Percentiles rank a stretch among this genome's conserved stretches.
Evolutionary conservation across 2,888 invertebrate species (phyloP).

Genomic region (Ashinkailepas kermadecensis): DNA sequence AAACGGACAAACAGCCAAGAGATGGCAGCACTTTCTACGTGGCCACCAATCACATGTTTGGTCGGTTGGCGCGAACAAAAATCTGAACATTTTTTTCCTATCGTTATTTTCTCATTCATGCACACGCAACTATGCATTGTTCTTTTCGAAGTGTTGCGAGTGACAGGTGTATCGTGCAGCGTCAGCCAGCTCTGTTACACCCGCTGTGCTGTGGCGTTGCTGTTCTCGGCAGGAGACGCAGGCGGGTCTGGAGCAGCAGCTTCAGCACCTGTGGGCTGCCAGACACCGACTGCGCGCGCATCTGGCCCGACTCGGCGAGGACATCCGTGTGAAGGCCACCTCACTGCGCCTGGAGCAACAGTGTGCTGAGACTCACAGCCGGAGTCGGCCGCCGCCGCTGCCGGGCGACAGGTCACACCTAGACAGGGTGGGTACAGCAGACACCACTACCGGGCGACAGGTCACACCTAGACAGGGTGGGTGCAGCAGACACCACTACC

Average conservation of each 20-base stretch:
- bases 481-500: not conserved
- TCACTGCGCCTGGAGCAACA: not conserved
- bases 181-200: no score
- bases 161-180: no score
- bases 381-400: slow-evolving; percentile 8
- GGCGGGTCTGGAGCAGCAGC: not conserved
- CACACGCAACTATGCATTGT: no score
- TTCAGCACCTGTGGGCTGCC: not conserved
- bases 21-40: no score
- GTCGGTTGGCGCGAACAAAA: no score
- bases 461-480: not conserved
- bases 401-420: not conserved
- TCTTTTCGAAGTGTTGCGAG: no score
- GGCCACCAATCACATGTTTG: no score
- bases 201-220: no score
- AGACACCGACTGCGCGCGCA: not conserved
- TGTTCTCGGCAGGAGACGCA: not conserved
- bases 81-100: no score
- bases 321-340: not conserved
- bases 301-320: not conserved
- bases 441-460: not conserved
- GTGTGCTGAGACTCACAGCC: not conserved
- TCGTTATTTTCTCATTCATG: no score
- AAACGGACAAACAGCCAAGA: no score
- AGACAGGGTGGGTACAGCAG: not conserved